Conservation (phyloP, 2,797 vertebrate species). For the Anisognathus igniventris region DNA sequence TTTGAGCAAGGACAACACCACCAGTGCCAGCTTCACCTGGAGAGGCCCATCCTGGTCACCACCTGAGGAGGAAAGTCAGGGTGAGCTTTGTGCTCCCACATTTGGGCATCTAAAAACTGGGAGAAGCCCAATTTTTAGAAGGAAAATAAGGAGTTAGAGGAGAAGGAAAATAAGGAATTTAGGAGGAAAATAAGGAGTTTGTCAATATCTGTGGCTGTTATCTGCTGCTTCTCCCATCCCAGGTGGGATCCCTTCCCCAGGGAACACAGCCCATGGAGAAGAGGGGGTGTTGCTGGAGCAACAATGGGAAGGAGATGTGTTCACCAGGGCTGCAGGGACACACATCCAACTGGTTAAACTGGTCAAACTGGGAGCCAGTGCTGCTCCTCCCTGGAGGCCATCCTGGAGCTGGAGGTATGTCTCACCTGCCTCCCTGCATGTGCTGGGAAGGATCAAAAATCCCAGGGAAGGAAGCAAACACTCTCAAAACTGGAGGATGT, state of each 20-base stretch:
- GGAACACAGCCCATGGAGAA: slow-evolving; percentile 76
- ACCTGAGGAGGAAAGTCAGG: slow-evolving; percentile 57
- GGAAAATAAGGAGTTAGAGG: slow-evolving; percentile 65
- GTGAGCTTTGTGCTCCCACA: slow-evolving; percentile 69
- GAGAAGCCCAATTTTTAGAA: neutral
- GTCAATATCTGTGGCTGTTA: slow-evolving; percentile 35
- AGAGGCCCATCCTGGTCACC: slow-evolving; percentile 78
- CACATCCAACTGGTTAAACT: slow-evolving; percentile 78
- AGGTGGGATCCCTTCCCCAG: slow-evolving; percentile 75
- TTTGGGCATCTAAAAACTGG: slow-evolving; percentile 70
- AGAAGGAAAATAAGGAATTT: slow-evolving; percentile 67
- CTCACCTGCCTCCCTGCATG: neutral
- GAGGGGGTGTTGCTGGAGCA: slow-evolving; percentile 81
- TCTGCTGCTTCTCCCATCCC: slow-evolving; percentile 69
- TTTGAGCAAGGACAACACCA: neutral
- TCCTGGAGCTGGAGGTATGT: slow-evolving; percentile 76
- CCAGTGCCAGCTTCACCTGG: neutral
- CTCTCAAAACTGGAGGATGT: neutral
- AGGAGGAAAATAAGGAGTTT: slow-evolving; percentile 68
- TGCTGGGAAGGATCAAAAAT: neutral
- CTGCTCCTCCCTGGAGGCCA: slow-evolving; percentile 73
- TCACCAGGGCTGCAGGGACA: slow-evolving; percentile 47
- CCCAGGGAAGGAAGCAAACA: neutral
- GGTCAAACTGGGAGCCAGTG: slow-evolving; percentile 72
- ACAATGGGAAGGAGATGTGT: slow-evolving; percentile 77